Conservation (phyloP, 2,113 vertebrate species). For the Pyrgilauda ruficollis region DNA sequence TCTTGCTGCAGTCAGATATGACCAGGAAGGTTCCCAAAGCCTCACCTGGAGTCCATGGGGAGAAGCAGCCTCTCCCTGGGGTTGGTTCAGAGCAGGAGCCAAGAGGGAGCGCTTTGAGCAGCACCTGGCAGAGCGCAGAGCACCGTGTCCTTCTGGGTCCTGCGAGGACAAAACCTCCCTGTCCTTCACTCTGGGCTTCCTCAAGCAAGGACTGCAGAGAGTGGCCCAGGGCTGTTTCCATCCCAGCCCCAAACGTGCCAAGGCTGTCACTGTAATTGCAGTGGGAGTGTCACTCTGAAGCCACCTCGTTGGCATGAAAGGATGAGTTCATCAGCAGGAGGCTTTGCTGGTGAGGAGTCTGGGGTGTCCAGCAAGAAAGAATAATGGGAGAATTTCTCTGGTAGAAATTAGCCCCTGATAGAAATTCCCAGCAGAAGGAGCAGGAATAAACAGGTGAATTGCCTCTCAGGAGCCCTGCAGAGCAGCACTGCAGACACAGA, state of each 20-base stretch:
- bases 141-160: not conserved
- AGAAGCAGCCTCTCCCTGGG: not conserved
- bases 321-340: not conserved
- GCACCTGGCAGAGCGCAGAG: not conserved
- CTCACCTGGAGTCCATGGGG: accelerated
- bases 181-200: not conserved
- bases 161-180: not conserved
- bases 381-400: not conserved
- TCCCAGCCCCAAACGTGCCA: accelerated
- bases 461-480: not conserved
- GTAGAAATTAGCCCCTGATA: not conserved
- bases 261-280: not conserved
- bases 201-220: not conserved
- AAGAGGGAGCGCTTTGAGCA: accelerated
- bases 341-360: not conserved
- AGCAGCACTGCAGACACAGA: not conserved
- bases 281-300: not conserved
- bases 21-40: not conserved
- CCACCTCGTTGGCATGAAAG: not conserved
- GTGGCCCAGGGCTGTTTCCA: not conserved
- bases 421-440: not conserved
- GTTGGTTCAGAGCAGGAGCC: not conserved
- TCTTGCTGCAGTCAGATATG: not conserved
- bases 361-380: not conserved
- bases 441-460: not conserved